Base-by-base conservation (phyloP, 2,113 vertebrate genomes). In the Sinocyclocheilus rhinocerous region DNA sequence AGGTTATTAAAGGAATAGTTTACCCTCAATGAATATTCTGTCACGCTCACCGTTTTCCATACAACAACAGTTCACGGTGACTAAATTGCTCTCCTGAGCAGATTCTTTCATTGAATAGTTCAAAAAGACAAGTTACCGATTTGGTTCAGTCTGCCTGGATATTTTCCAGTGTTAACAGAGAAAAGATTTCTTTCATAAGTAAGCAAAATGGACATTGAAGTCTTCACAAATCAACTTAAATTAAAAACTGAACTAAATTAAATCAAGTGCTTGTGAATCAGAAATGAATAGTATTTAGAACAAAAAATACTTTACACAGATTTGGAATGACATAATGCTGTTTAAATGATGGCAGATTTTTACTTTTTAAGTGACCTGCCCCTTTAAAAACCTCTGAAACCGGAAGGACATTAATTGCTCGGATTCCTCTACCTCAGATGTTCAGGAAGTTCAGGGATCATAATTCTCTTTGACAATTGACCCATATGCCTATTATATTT, bases 1-100 rank as follows among this genome's bases (percentile, higher is more conserved):
- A 59, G 52, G 52, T 59, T 39, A 79, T 79, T 80, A 80, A 80
- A 61, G 29, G 29, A 78, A 78, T 59, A 78, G 55, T 78, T 78
- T 11, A 78, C 52, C 10, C 52, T 13, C 33, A n/a, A 15, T 59
- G 2, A 39, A 36, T 22, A 57, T 36, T 75, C 11, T 33, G 50
- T 36, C 2, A 1, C 6, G 18, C 69, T 39, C 4, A 36, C 1
- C 3, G 10, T 72, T 39, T 72, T 39, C 69, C 69, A 12, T 11
- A 11, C 16, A 39, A 39, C 33, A 39, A 0, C 69, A 36, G 18
- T 72, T 11, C 33, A 72, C 10, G 1, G 8, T 22, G 33, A 39
- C 8, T 18, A 72, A 72, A 22, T 72, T 8, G 18, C 26, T 16
- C 65, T 69, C 6, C 15, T 33, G 26, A 36, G 7, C 29, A 4